Conservation (phyloP, 2,113 vertebrate species). For the Neogale vison region DNA sequence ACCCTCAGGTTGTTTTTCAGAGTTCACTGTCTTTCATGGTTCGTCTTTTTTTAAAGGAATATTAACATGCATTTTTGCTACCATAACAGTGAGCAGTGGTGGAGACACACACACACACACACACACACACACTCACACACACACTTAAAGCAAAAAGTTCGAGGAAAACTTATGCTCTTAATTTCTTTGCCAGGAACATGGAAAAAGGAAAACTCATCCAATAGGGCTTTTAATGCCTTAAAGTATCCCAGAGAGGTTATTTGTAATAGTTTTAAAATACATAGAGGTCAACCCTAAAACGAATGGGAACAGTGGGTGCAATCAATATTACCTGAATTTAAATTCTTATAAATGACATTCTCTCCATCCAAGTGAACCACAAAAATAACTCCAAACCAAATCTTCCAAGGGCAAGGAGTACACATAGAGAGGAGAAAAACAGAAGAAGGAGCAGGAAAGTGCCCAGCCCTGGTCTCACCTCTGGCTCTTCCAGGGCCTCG, state of each 20-base stretch:
- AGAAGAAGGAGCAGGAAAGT: not conserved
- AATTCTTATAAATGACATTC: constrained; percentile 26
- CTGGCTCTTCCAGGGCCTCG: not conserved
- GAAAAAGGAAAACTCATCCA: not conserved
- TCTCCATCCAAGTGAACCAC: constrained; percentile 28
- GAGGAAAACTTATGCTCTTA: not conserved
- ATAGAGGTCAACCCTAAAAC: constrained; percentile 54
- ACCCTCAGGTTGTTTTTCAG: too few species aligned
- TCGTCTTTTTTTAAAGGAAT: not conserved
- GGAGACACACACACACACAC: too few species aligned
- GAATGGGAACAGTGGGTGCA: not conserved
- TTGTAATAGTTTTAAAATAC: constrained; percentile 31
- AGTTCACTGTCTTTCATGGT: too few species aligned
- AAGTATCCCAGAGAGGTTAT: constrained; percentile 17
- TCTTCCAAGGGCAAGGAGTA: constrained; percentile 39
- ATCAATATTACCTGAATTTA: constrained; percentile 66
- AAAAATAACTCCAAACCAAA: not conserved
- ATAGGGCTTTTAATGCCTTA: constrained; percentile 24
- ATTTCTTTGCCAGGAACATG: constrained; percentile 10
- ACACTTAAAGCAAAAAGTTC: not conserved
- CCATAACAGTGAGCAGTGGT: fast-evolving
- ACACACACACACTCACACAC: not conserved
- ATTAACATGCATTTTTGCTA: not conserved
- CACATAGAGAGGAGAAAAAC: not conserved
- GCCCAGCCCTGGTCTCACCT: constrained; percentile 75